Evolutionary conservation across 2,797 vertebrate genomes (phyloP), one percentile per base, ranked within the genome.

Genomic region (Okamejei kenojei): DNA sequence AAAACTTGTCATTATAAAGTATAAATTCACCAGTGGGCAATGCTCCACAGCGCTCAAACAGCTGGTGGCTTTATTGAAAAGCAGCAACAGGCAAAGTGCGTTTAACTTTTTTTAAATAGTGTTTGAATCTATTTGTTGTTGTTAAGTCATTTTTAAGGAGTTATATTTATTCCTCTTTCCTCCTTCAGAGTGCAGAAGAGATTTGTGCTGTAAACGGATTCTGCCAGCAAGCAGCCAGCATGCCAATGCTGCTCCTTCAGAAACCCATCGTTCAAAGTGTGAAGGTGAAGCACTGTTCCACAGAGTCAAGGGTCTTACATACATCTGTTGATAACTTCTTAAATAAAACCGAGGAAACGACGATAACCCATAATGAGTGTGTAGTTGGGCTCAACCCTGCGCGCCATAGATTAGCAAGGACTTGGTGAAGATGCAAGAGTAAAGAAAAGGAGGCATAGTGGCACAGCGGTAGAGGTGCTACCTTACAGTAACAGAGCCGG

Each of bases 221-320:
- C 65, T 91, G 90, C 35, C n/a, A 91, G 23, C 45, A 19, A 91
- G 19, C 90, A 91, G 35, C 35, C 90, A 91, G 68, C 26, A 63
- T 91, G 9, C 90, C 90, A 45, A 26, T 91, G 90, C 90, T 38
- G 68, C 68, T 74, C 35, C 90, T 91, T 11, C 90, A 91, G 68
- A 11, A 91, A 54, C 65, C 90, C 54, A 74, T 91, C 26, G 63
- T 90, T 35, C 29, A 90, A 2, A 65, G 63, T 23, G 23, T 74
- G 32, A 35, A 71, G 90, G 90, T 91, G 23, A 63, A 29, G 23
- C 13, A 23, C 9, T 21, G 26, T 45, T 15, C 9, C 21, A 11
- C 5, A 45, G 10, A 0, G 9, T 73, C 35, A 73, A 2, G 8
- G 0, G 21, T 35, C 65, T 6, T 38, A 1, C 11, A 86, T 63